A percentile compares a stretch with the other conserved stretches of the same genome.
Evolutionary conservation across 2,797 vertebrate genomes (phyloP).

Genomic region (Crax fasciolata): DNA sequence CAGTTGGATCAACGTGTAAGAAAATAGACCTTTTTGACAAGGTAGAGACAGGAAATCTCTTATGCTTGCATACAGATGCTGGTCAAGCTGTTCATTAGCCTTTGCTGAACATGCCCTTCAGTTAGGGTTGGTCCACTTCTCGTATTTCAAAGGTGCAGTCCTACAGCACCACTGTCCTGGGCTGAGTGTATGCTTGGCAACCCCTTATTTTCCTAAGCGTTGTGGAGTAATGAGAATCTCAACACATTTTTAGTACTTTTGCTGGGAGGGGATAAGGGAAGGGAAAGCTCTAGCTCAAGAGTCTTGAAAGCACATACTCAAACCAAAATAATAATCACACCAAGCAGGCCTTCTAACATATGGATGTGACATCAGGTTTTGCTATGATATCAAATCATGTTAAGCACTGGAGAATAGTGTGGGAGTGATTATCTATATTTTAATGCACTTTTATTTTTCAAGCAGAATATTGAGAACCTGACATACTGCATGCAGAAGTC

Average conservation of each 20-base stretch:
- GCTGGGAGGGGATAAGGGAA: background rate
- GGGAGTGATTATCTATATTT: background rate
- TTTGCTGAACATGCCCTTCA: background rate
- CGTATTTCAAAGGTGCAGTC: background rate
- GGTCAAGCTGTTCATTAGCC: background rate
- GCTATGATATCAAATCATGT: background rate
- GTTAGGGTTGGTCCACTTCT: background rate
- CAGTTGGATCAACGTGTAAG: background rate
- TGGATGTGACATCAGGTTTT: background rate
- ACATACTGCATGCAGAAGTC: background rate
- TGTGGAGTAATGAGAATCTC: no score
- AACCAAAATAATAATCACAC: background rate
- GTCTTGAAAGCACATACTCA: background rate
- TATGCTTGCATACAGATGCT: background rate
- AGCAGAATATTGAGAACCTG: background rate
- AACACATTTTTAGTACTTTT: background rate
- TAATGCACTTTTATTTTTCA: background rate
- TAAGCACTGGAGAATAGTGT: background rate
- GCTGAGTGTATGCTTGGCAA: background rate
- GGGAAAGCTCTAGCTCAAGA: background rate
- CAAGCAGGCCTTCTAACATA: background rate
- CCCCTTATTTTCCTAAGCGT: background rate
- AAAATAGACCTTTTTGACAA: background rate
- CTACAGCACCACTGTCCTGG: background rate
- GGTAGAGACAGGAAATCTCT: background rate